Percentiles rank a stretch among this genome's conserved stretches.
Evolutionary conservation across 2,113 vertebrate genomes (phyloP).

Genomic region (Lichenostomus cassidix): DNA sequence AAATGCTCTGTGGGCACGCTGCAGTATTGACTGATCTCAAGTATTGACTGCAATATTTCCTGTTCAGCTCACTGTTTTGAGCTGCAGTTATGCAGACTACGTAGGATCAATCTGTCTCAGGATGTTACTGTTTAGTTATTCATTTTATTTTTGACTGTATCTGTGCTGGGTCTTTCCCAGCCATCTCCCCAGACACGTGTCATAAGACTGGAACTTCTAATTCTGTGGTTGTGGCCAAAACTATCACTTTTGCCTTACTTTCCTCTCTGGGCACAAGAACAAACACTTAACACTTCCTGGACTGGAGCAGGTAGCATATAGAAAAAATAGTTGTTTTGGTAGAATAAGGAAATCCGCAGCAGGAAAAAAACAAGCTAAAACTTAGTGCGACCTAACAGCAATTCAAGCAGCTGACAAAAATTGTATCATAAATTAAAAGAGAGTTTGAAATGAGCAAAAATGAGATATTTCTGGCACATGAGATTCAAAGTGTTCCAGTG

Average conservation of each 20-base stretch:
- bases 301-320: not conserved
- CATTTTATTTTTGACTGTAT: not conserved
- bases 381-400: not conserved
- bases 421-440: not conserved
- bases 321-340: not conserved
- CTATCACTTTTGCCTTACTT: not conserved
- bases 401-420: not conserved
- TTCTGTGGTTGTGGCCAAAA: not conserved
- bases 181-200: rapidly evolving
- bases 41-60: not conserved
- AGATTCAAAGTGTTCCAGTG: not conserved
- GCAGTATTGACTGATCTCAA: no score
- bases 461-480: not conserved
- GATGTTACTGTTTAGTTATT: not conserved
- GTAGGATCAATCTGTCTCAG: not conserved
- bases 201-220: not conserved
- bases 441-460: not conserved
- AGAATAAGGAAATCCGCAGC: not conserved
- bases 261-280: not conserved
- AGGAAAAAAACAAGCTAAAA: not conserved
- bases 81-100: not conserved
- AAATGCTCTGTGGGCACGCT: not conserved
- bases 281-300: not conserved
- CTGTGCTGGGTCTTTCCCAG: not conserved
- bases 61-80: not conserved